Percentiles rank a stretch among this genome's conserved stretches.
Conservation (phyloP, 2,888 invertebrate genomes). For the Dasypolia templi region DNA sequence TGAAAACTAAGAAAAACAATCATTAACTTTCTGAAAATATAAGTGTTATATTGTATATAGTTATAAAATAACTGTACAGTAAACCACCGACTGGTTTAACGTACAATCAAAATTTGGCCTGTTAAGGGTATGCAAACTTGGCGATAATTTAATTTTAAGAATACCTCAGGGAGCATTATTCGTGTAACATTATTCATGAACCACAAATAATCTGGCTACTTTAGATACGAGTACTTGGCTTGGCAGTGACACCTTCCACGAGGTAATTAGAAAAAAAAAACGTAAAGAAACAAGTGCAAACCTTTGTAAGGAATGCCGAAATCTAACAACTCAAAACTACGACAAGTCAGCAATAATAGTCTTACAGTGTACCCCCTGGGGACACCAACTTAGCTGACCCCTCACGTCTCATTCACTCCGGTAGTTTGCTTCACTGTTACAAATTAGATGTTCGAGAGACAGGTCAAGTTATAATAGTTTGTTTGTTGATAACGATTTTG, state of each 20-base stretch:
- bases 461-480: conserved; percentile 22
- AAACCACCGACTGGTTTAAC: too few species aligned
- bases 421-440: conserved; percentile 23
- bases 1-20: background rate
- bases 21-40: too few species aligned
- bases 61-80: too few species aligned
- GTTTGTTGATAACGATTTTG: conserved; percentile 8
- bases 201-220: too few species aligned
- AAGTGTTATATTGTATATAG: too few species aligned
- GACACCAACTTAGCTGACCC: conserved; percentile 44
- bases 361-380: conserved; percentile 15
- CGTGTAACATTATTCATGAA: too few species aligned
- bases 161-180: too few species aligned
- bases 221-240: background rate
- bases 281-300: background rate
- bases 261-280: background rate
- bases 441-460: conserved; percentile 38
- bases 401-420: conserved; percentile 29
- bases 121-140: too few species aligned
- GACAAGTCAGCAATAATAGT: conserved; percentile 15
- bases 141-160: too few species aligned
- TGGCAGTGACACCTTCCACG: background rate
- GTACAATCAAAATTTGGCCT: too few species aligned
- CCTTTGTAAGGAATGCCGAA: background rate
- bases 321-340: conserved; percentile 17